These are phyloP conservation scores for Tinea semifulvella DNA, from an alignment of 2,888 invertebrate species.

Conservation along the genomic window DNA sequence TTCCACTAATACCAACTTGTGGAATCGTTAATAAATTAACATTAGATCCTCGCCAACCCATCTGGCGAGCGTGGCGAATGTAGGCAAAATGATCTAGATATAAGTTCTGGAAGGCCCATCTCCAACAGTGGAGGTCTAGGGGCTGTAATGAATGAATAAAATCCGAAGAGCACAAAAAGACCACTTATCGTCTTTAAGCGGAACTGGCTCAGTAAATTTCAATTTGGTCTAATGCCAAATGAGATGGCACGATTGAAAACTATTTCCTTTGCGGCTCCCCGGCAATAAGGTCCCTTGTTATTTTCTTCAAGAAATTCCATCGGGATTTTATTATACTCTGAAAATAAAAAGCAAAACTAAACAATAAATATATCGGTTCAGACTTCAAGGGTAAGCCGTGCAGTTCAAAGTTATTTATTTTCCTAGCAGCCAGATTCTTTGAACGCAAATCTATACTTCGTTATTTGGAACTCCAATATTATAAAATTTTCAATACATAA, in stretches of 20 bases:
- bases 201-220: conserved; percentile 23
- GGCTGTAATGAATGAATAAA: no score
- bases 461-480: no score
- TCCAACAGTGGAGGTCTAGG: no score
- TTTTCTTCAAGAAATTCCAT: conserved; percentile 9
- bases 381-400: neutral
- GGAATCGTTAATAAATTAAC: no score
- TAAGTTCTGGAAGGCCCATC: no score
- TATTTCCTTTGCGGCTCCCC: conserved; percentile 20
- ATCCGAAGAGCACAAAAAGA: conserved; percentile 19
- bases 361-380: conserved; percentile 9
- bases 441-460: no score
- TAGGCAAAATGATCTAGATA: no score
- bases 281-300: conserved; percentile 12
- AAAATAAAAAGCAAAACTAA: neutral
- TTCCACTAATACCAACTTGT: no score
- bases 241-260: conserved; percentile 29
- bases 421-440: no score
- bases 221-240: conserved; percentile 35
- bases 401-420: conserved; percentile 6
- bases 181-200: conserved; percentile 23
- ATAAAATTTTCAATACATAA: no score
- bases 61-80: no score
- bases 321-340: conserved; percentile 8
- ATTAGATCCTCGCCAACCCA: no score